Evolutionary conservation across 2,113 vertebrate species (phyloP), one percentile per base, ranked within the genome.

Genomic region (Pituophis catenifer): DNA sequence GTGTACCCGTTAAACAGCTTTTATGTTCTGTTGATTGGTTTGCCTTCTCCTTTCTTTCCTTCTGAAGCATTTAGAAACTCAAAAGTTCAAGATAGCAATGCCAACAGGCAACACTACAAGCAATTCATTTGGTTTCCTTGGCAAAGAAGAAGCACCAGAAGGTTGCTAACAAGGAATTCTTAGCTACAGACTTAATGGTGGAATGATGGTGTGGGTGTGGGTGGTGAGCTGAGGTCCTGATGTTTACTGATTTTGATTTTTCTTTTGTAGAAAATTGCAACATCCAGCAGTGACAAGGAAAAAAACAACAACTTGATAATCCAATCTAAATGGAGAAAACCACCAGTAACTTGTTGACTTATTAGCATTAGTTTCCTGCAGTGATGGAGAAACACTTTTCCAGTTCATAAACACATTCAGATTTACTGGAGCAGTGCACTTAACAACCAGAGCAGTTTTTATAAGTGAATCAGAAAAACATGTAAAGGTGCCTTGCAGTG

Each of bases 21-120:
- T 97, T 97, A 97, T 98, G 97, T 97, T 97, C 97, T 98, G 97
- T 98, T 98, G 98, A 97, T 97, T 96, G 96, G 96, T 96, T 95
- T 91, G 87, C 97, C 96, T 94, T 95, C 75, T 90, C 81, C 95
- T 96, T 94, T 19, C 91, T 96, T 88, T 86, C 89, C 89, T 94
- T 93, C 89, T 89, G 90, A 94, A 96, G 93, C 90, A 95, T 96
- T 97, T 96, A 93, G 54, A 93, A 93, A 95, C 96, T 96, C 95
- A 96, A 95, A 95, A 96, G 94, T 92, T 96, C 95, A 97, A 97
- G 94, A 88, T 91, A 94, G 85, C 94, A 38, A 57, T 54, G 93
- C 96, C 96, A 95, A 97, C 93, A 97, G 96, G 91, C 88, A 53
- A 38, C 95, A 59, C 94, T 95, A 58, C 8, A 50, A 95, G 96